Evolutionary conservation across 2,113 vertebrate species (phyloP), one percentile per base, ranked within the genome.

Genomic region (Lathamus discolor): DNA sequence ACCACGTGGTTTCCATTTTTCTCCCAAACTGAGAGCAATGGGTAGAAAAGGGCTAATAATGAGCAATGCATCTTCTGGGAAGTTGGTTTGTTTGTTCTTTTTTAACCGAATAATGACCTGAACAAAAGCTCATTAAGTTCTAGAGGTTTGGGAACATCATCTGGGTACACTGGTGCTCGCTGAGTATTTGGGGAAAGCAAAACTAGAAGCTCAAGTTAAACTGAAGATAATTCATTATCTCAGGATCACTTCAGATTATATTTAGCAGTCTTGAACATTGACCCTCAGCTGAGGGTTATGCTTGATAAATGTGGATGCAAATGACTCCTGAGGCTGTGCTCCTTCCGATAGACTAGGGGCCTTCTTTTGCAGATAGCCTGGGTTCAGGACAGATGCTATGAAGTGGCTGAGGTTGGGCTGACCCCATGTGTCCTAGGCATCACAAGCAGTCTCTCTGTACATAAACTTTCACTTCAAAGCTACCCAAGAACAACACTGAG

Each of bases 31-130:
- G 49, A 51, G 29, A 86, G 25, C 59, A 93, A 62, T 68, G 76
- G 37, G n/a, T 75, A 81, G 64, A 69, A 92, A 83, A 88, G 48
- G 78, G 48, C 61, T 88, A 88, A 90, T 68, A 86, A 54, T 39
- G 70, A 92, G 67, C 3, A 90, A 78, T 6, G 31, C 3, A n/a
- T 35, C 24, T 80, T 83, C 83, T 88, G 83, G 51, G 63, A 95
- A 84, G 15, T 67, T 80, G 20, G 4, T 2, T 33, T 75, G 46
- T 79, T 83, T 86, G 20, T 72, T 93, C 20, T 52, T 67, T 96
- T 81, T 93, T 76, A 86, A 57, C 44, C 0, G 4, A 90, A 86
- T 74, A 90, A 91, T 24, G 20, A 66, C 51, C 22, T 3, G 4
- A 83, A 59, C 16, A 35, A 88, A 88, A 90, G 20, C 54, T 77